Conservation (phyloP, 2,113 vertebrate genomes). For the Clarias batrachus region DNA sequence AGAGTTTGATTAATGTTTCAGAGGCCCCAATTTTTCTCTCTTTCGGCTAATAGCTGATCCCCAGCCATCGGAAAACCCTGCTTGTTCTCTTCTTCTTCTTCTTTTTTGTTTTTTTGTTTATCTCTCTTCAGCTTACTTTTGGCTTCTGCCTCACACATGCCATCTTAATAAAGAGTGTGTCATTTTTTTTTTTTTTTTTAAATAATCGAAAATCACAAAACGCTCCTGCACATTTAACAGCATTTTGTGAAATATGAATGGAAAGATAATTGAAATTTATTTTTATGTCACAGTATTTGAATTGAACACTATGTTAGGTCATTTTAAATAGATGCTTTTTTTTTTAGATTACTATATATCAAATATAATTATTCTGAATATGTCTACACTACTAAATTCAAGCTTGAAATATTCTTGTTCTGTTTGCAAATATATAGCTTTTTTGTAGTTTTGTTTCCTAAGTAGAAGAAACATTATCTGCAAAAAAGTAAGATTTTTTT, state of each 20-base stretch:
- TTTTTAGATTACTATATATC: not conserved
- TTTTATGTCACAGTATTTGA: not conserved
- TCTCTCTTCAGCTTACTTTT: slow-evolving; percentile 45
- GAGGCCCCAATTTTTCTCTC: slow-evolving; percentile 80
- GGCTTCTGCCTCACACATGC: slow-evolving; percentile 41
- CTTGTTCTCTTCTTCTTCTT: slow-evolving; percentile 57
- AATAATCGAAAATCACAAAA: not conserved
- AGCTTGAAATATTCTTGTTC: not conserved
- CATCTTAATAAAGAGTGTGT: slow-evolving; percentile 44
- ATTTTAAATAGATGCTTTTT: too few relatives aligned
- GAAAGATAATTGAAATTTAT: not conserved
- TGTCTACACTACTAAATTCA: not conserved
- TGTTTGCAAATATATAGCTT: not conserved
- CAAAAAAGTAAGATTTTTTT: not conserved
- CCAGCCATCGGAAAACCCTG: slow-evolving; percentile 78
- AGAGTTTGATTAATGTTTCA: slow-evolving; percentile 99
- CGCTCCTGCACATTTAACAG: not conserved
- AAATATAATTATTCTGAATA: not conserved
- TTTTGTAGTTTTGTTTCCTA: not conserved
- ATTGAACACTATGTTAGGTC: not conserved
- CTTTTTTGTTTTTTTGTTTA: slow-evolving; percentile 34
- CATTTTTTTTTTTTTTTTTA: slow-evolving; percentile 28
- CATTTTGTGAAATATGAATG: not conserved
- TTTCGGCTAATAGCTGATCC: slow-evolving; percentile 90
- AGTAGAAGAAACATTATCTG: not conserved